Evolutionary conservation across 2,113 vertebrate species (phyloP), one percentile per base, ranked within the genome.

Genomic region (Neogobius melanostomus): DNA sequence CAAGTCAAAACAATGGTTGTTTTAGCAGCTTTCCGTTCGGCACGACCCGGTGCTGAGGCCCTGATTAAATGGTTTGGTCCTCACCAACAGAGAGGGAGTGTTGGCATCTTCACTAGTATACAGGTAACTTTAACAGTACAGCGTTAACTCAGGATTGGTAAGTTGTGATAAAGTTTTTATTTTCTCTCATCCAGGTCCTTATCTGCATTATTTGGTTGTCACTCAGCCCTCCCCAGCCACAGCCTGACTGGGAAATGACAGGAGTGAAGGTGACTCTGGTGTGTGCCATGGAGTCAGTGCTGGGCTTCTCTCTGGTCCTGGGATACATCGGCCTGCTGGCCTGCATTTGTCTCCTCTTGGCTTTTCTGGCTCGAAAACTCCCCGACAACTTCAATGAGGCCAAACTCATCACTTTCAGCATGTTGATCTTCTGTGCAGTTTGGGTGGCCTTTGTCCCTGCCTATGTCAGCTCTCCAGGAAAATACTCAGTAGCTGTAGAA

Each of bases 321-420:
- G 90, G 91, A 6, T 93, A 93, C 86, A 90, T 92, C 7, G 87
- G 90, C 5, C 71, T 93, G 66, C 75, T 92, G 79, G 91, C 90
- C 14, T 75, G 76, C 61, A 54, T 88, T 43, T 89, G 91, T 15
- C 87, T 92, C 52, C 44, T 90, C 36, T 62, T 92, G 79, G 91
- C 90, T 16, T 94, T 93, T 74, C 70, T 92, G 5, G 91, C 91
- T 17, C 80, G 91, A n/a, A 93, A 92, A 72, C 88, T 93, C 14
- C 92, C 86, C 2, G 86, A 87, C 64, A 85, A 85, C 45, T 87
- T 87, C 50, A 87, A 85, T 43, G 86, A 86, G 72, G 87, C 84
- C 72, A 85, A 83, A 64, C 90, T 92, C 52, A 92, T 94, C 82
- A 93, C 91, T 57, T 93, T 93, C 79, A 93, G 92, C 84, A 93